A percentile compares a stretch with the other conserved stretches of the same genome.
phyloP scores from a whole-genome alignment of 2,888 invertebrate species.

The Diaprepes abbreviatus region DNA sequence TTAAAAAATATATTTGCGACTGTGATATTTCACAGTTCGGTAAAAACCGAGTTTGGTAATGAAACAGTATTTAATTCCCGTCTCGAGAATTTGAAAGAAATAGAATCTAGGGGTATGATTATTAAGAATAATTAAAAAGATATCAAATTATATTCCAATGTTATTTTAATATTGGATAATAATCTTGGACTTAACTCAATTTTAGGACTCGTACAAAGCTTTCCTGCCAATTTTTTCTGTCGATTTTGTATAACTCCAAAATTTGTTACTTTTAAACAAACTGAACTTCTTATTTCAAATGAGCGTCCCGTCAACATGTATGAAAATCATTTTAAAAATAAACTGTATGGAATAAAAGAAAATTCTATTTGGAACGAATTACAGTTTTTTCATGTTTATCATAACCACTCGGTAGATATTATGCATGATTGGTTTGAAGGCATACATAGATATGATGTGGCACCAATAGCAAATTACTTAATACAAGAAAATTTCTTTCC shows the following conservation, averaged over 20 bases:
- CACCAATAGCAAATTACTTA: constrained; percentile 32
- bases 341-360: constrained; percentile 39
- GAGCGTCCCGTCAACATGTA: constrained; percentile 7
- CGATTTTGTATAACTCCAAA: constrained; percentile 39
- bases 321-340: constrained; percentile 15
- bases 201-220: constrained; percentile 44
- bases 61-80: constrained; percentile 48
- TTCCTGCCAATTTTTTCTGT: constrained; percentile 41
- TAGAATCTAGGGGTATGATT: constrained; percentile 50
- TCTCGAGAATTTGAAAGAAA: constrained; percentile 47
- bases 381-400: constrained; percentile 39
- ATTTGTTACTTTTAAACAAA: constrained; percentile 10
- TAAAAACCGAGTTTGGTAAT: constrained; percentile 48
- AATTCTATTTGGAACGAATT: constrained; percentile 43
- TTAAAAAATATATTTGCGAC: constrained; percentile 51
- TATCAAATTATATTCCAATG: constrained; percentile 42
- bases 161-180: constrained; percentile 39
- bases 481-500: constrained; percentile 40
- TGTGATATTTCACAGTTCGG: constrained; percentile 49
- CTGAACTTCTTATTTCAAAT: constrained; percentile 4
- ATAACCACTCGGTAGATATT: constrained; percentile 41
- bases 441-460: constrained; percentile 49
- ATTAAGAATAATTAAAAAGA: constrained; percentile 19
- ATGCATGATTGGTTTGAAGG: constrained; percentile 51
- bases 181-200: constrained; percentile 43